These are phyloP conservation scores for Ennomos erosarius DNA, from an alignment of 2,888 invertebrate species.

Conservation along the genomic window DNA sequence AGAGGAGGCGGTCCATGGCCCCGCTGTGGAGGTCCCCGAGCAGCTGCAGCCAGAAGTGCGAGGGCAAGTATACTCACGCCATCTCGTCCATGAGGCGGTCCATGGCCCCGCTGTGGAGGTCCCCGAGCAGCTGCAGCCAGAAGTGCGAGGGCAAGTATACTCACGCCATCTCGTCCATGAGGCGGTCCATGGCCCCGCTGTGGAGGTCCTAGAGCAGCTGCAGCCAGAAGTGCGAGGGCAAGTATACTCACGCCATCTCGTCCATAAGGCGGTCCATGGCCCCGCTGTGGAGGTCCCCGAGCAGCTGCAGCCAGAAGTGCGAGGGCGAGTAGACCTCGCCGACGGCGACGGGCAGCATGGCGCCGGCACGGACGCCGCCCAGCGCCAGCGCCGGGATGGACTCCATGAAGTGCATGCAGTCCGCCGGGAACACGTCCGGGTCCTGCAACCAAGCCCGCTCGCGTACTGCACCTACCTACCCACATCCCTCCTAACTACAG, in stretches of 20 bases:
- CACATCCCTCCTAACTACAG: too few relatives aligned
- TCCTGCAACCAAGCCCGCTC: slow-evolving; percentile 53
- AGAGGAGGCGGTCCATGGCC: slow-evolving; percentile 76
- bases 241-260: slow-evolving; percentile 77
- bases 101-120: slow-evolving; percentile 62
- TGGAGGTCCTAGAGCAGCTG: slow-evolving; percentile 64
- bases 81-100: too few relatives aligned
- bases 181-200: slow-evolving; percentile 66
- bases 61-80: too few relatives aligned
- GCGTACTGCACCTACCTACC: too few relatives aligned
- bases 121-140: slow-evolving; percentile 73
- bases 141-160: too few relatives aligned
- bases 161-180: too few relatives aligned
- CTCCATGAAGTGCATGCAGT: slow-evolving; percentile 72
- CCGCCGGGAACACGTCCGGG: slow-evolving; percentile 72
- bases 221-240: slow-evolving; percentile 85
- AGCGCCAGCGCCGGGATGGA: slow-evolving; percentile 54
- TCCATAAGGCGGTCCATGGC: slow-evolving; percentile 80
- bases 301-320: slow-evolving; percentile 83
- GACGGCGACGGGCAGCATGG: slow-evolving; percentile 71
- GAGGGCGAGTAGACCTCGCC: slow-evolving; percentile 85
- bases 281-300: slow-evolving; percentile 56
- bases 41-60: too few relatives aligned
- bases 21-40: slow-evolving; percentile 58
- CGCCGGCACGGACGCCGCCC: slow-evolving; percentile 49